Base-by-base conservation (phyloP, 2,113 vertebrate genomes). In the Ameiurus melas region DNA sequence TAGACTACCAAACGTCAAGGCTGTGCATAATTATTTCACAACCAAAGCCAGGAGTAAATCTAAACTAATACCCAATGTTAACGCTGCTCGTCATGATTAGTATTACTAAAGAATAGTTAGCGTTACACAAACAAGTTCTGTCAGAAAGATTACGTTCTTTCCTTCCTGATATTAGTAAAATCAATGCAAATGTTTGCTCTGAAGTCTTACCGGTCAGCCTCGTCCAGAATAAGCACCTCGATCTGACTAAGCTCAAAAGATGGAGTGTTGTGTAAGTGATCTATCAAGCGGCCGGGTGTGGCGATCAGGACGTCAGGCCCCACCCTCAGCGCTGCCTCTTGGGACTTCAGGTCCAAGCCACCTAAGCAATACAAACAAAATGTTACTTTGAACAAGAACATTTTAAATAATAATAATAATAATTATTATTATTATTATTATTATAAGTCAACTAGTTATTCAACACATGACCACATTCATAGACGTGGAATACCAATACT, bases 231-330 rank as follows among this genome's bases (percentile, higher is more conserved):
- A 83, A 99, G 96, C 93, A 99, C 97, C 92, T 99, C 98, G 0
- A 99, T 96, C 87, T 96, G 97, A 78, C 93, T 94, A 82, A 99
- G 95, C 92, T 99, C 97, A 85, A 99, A 99, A 68, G 96, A 98
- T 1, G 98, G 98, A 0, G 98, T 99, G 93, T 99, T 99, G 94
- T 99, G 98, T 22, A 99, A 96, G 89, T 99, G 98, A 91, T 99
- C 98, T 0, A 99, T 99, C 43, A 99, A 95, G 16, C 98, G 95
- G 0, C 98, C 98, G 0, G 98, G 98, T 0, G 98, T 99, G 43
- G 98, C 98, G 0, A 99, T 98, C 88, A 99, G 96, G 83, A 99
- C 90, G n/a, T 99, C 98, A 0, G 98, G 98, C 0, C 97, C 97
- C 0, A 96, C 95, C 84, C 98, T 95, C 86, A 99, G 91, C 0